Evolutionary conservation across 2,888 invertebrate genomes (phyloP), one percentile per base, ranked within the genome.

Genomic region (Agrilus biguttatus): DNA sequence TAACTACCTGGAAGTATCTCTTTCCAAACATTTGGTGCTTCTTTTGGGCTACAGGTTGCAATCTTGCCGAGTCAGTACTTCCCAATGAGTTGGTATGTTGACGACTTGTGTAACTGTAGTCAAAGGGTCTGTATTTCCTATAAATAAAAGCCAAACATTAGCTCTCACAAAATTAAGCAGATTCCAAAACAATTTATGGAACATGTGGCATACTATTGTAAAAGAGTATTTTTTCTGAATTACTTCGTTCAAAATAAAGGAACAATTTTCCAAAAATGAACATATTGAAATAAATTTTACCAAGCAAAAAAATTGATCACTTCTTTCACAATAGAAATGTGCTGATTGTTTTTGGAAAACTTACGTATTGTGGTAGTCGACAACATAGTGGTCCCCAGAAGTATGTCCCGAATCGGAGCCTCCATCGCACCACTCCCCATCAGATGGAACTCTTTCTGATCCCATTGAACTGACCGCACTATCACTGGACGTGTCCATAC

Each of bases 401-500:
- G 73, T 75, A 51, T 77, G 77, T 42, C 75, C 76, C 0, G 88
- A 87, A 58, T 90, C 89, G 40, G 84, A 86, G 28, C 88, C 88
- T 35, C 73, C 77, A 60, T 90, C 90, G 62, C 88, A 87, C 89
- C 89, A 90, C 58, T 89, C 90, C 3, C 86, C 84, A 59, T 90
- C 90, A 1, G 89, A 89, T 3, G 88, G 86, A 8, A 90, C 88
- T 12, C 90, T 73, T 58, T 91, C 90, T 2, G 89, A 89, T 3
- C 89, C 89, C 88, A 91, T 88, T 2, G 90, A 90, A 47, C 90
- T 90, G 33, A 90, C 90, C 1, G 90, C 90, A 58, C 89, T 89
- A 65, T 91, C 91, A 43, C 87, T 88, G 13, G 87, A 87, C 0
- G 88, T 85, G 61, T 91, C 85, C 67, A 83, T 75, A 7, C 83